phyloP scores from a whole-genome alignment of 2,113 vertebrate genomes.

The Corythornis vintsioides region DNA sequence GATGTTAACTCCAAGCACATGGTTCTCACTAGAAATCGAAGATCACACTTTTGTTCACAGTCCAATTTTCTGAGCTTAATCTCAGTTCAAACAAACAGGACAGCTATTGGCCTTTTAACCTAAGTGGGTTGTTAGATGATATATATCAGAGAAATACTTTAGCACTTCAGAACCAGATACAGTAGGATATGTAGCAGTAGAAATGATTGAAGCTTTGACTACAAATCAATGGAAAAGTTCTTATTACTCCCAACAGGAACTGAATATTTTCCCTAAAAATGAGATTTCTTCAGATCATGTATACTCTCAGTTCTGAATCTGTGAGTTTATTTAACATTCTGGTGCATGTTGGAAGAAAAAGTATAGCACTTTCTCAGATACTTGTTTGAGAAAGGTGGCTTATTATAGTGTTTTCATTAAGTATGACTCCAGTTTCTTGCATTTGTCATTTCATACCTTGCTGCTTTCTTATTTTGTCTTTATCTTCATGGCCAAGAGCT shows the following conservation, averaged over 20 bases:
- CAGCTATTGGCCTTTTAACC: not conserved
- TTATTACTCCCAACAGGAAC: not conserved
- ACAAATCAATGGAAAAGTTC: not conserved
- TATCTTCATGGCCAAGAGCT: not conserved
- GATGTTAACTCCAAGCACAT: not conserved
- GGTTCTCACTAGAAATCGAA: slow-evolving; percentile 2
- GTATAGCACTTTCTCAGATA: not conserved
- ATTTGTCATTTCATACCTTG: not conserved
- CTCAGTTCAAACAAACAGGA: not conserved
- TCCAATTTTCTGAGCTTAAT: slow-evolving; percentile 6
- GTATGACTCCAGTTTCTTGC: not conserved
- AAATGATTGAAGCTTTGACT: not conserved
- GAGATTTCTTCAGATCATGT: not conserved
- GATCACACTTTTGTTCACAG: slow-evolving; percentile 5
- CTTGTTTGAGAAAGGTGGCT: not conserved
- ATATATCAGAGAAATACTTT: not conserved
- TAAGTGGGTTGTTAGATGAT: not conserved
- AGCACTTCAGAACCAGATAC: not conserved
- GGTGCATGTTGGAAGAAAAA: not conserved
- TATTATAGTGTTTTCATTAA: not conserved
- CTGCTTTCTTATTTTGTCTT: not conserved
- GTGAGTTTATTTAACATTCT: not conserved
- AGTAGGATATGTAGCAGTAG: not conserved
- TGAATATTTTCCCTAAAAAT: not conserved
- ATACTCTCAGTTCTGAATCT: not conserved